Percentiles rank a stretch among this genome's conserved stretches.
These are phyloP conservation scores for Nannospalax galili DNA, from an alignment of 2,113 vertebrate genomes.

Conservation along the genomic window DNA sequence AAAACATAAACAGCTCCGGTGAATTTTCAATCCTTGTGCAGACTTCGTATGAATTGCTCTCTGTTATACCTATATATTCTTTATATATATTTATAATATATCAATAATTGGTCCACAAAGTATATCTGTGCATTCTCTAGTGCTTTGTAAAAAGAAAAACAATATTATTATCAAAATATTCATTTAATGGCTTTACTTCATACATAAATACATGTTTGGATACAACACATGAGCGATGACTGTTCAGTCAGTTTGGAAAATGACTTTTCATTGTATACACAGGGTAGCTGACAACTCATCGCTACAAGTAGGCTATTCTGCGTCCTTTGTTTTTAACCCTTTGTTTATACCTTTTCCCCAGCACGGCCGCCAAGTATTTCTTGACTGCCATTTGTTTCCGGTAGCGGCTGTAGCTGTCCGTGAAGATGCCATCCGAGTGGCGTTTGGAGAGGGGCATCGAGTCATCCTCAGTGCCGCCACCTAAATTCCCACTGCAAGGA, in stretches of 20 bases:
- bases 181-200: constrained; percentile 99
- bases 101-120: constrained; percentile 96
- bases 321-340: constrained; percentile 99
- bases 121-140: constrained; percentile 96
- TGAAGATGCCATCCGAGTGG: constrained; percentile 99
- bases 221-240: constrained; percentile 96
- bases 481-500: constrained; percentile 79
- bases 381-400: constrained; percentile 99
- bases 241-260: constrained; percentile 93
- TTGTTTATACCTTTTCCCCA: constrained; percentile 99
- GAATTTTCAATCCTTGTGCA: constrained; percentile 92
- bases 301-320: constrained; percentile 98
- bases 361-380: constrained; percentile 99
- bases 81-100: constrained; percentile 92
- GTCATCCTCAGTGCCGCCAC: constrained; percentile 90
- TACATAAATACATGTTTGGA: constrained; percentile 99
- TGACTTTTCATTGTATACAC: constrained; percentile 88
- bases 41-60: constrained; percentile 87
- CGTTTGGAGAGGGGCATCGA: constrained; percentile 95
- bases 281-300: constrained; percentile 68
- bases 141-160: constrained; percentile 99
- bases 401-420: constrained; percentile 99
- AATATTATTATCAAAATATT: constrained; percentile 99
- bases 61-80: constrained; percentile 87
- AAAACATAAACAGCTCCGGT: constrained; percentile 95